Evolutionary conservation across 2,888 invertebrate species (phyloP).

Genomic region (Cheilosia urbana): DNA sequence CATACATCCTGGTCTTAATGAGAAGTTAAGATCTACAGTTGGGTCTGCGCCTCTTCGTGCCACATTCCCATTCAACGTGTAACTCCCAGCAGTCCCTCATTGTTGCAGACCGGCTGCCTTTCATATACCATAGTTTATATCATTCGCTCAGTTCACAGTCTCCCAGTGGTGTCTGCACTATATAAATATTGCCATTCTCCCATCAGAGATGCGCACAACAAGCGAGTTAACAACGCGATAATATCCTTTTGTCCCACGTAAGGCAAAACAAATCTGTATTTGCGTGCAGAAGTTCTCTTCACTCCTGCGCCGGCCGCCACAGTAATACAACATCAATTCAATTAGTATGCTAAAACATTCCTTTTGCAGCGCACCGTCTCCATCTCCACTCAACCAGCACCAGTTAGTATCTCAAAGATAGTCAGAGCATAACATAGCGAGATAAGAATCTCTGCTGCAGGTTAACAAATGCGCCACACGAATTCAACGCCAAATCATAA

Average conservation of each 20-base stretch:
- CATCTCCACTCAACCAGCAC: background rate
- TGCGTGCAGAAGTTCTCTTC: constrained; percentile 13
- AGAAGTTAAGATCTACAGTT: background rate
- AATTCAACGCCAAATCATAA: constrained; percentile 62
- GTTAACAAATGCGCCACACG: constrained; percentile 70
- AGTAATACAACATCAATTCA: constrained; percentile 47
- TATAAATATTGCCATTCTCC: background rate
- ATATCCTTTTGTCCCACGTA: constrained; percentile 45
- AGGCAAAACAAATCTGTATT: constrained; percentile 28
- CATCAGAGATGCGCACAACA: constrained; percentile 24
- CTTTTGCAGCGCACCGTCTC: background rate
- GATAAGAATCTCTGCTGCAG: constrained; percentile 62
- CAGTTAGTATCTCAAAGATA: constrained; percentile 29
- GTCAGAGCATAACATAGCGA: constrained; percentile 1
- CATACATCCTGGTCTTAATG: background rate
- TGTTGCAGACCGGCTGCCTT: constrained; percentile 31
- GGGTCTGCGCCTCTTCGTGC: background rate
- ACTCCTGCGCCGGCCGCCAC: background rate
- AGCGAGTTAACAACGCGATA: constrained; percentile 35
- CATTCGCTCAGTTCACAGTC: constrained; percentile 8
- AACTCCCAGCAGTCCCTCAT: background rate
- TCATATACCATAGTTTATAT: constrained; percentile 24
- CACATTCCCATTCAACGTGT: constrained; percentile 1
- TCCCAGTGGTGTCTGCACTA: constrained; percentile 29
- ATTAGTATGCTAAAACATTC: constrained; percentile 49